These are phyloP conservation scores for Nylanderia fulva DNA, from an alignment of 1,140 invertebrate genomes.

Conservation along the genomic window DNA sequence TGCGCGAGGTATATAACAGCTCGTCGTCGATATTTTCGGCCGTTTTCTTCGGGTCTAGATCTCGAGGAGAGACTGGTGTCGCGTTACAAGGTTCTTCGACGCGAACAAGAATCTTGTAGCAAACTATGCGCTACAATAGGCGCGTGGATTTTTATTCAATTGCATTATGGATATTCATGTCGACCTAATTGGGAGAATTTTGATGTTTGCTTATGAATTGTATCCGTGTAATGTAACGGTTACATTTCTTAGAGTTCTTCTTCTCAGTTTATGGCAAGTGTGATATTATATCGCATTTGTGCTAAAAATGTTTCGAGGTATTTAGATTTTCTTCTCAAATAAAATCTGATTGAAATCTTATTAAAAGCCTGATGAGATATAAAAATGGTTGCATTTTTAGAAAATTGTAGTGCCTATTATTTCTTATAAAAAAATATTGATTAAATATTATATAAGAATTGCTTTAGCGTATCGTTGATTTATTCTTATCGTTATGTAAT, in stretches of 20 bases:
- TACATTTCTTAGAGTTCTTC: not conserved
- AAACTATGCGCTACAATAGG: constrained; percentile 5
- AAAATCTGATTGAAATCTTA: not conserved
- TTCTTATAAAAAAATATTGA: not conserved
- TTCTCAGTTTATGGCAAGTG: not conserved
- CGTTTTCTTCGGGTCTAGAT: constrained; percentile 46
- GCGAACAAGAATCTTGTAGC: not conserved
- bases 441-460: no score
- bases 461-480: not conserved
- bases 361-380: not conserved
- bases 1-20: constrained; percentile 52
- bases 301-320: not conserved
- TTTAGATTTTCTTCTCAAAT: not conserved
- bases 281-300: not conserved
- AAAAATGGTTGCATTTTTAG: not conserved
- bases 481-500: not conserved
- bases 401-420: not conserved
- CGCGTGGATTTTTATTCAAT: constrained; percentile 39
- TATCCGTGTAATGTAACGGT: not conserved
- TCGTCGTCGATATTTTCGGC: constrained; percentile 55
- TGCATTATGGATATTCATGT: not conserved
- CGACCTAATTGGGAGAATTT: not conserved
- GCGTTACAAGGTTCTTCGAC: constrained; percentile 35
- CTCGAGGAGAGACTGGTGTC: constrained; percentile 39
- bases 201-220: not conserved